These are phyloP conservation scores for Alectura lathami DNA, from an alignment of 2,113 vertebrate genomes.

Conservation along the genomic window DNA sequence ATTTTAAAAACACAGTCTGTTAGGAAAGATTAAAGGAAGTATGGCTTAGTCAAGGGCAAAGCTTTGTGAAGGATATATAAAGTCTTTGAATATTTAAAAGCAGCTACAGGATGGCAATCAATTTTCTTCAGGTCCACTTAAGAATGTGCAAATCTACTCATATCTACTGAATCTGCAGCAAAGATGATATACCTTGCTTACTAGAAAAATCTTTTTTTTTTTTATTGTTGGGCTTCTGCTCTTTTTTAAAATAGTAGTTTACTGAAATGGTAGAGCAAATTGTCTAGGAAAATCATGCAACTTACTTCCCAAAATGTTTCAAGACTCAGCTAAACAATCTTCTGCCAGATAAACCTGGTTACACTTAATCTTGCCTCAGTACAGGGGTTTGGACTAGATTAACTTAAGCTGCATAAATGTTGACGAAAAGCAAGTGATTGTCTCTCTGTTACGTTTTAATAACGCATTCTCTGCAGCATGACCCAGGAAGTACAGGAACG, in stretches of 20 bases:
- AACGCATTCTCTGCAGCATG: not conserved
- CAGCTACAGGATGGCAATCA: not conserved
- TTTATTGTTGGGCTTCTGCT: not conserved
- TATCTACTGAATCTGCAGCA: not conserved
- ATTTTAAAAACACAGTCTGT: not conserved
- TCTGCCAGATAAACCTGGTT: not conserved
- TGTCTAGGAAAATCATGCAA: not conserved
- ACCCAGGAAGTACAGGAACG: not conserved
- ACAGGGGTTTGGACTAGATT: not conserved
- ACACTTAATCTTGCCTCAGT: not conserved
- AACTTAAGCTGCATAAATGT: not conserved
- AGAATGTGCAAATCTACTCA: not conserved
- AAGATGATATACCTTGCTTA: not conserved
- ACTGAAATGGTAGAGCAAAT: not conserved
- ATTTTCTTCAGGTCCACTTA: not conserved
- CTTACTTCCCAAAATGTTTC: not conserved
- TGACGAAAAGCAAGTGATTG: not conserved
- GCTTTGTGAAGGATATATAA: not conserved
- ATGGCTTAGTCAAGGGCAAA: not conserved
- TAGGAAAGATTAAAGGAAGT: constrained; percentile 1
- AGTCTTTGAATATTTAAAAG: not conserved
- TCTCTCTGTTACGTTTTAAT: not conserved
- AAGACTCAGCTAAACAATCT: not conserved
- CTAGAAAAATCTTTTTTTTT: not conserved
- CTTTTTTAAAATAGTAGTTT: not conserved